A percentile compares a stretch with the other conserved stretches of the same genome.
Conservation (phyloP, 2,888 invertebrate genomes). For the Exocentrus adspersus region DNA sequence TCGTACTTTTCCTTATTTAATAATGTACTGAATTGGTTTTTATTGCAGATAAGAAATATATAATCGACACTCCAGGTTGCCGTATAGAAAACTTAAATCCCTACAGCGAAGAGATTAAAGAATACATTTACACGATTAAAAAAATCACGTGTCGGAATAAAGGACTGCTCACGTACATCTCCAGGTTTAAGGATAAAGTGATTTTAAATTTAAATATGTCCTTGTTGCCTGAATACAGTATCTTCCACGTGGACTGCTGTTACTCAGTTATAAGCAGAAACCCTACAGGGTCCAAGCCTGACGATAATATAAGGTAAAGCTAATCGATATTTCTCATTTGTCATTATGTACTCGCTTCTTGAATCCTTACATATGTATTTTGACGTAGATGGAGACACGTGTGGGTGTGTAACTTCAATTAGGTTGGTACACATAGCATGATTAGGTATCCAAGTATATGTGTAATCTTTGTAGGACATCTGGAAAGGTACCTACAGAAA, state of each 20-base stretch:
- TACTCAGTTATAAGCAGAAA: slow-evolving; percentile 27
- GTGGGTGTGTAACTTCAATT: no score
- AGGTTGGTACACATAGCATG: no score
- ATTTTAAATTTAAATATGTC: slow-evolving; percentile 27
- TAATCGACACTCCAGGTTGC: slow-evolving; percentile 35
- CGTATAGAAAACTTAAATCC: slow-evolving; percentile 30
- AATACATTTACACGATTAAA: slow-evolving; percentile 23
- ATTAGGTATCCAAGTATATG: no score
- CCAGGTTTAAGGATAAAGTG: slow-evolving; percentile 2
- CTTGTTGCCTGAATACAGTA: slow-evolving; percentile 21
- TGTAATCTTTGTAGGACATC: no score
- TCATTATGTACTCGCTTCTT: no score
- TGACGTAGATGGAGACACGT: no score
- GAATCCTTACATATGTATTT: no score
- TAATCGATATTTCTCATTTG: no score
- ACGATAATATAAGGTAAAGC: slow-evolving; percentile 31
- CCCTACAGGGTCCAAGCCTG: slow-evolving; percentile 22
- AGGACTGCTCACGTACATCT: slow-evolving; percentile 26
- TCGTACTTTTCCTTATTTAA: no score
- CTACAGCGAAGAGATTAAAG: slow-evolving; percentile 30
- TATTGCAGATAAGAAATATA: slow-evolving; percentile 27
- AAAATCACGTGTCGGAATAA: slow-evolving; percentile 28
- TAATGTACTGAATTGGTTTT: no score
- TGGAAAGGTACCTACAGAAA: no score
- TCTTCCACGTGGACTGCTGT: slow-evolving; percentile 26